Percentiles rank a stretch among this genome's conserved stretches.
phyloP scores from a whole-genome alignment of 2,888 invertebrate genomes.

The Zelleria hepariella region DNA sequence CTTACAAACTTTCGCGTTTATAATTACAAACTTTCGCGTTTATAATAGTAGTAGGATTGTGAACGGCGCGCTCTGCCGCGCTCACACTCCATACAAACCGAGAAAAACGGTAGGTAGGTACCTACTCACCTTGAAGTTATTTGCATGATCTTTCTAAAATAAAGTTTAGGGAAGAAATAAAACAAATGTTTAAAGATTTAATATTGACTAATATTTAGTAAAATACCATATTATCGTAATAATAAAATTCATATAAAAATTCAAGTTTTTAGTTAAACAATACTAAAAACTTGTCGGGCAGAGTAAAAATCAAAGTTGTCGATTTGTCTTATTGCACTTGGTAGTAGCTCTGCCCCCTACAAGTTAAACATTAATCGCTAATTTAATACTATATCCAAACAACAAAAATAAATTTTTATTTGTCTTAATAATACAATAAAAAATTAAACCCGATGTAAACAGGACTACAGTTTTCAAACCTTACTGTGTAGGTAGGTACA shows the following conservation, averaged over 20 bases:
- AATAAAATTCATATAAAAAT: slow-evolving; percentile 72
- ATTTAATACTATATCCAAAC: slow-evolving; percentile 42
- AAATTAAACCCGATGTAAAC: slow-evolving; percentile 32
- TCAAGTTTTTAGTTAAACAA: slow-evolving; percentile 67
- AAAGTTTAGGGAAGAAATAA: slow-evolving; percentile 29
- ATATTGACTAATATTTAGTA: slow-evolving; percentile 71
- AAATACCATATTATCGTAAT: slow-evolving; percentile 65
- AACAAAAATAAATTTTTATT: slow-evolving; percentile 38
- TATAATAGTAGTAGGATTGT: no score
- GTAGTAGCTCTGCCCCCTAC: slow-evolving; percentile 26
- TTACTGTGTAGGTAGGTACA: not conserved
- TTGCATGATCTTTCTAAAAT: not conserved
- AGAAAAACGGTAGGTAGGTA: no score
- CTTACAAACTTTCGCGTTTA: no score
- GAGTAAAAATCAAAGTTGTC: slow-evolving; percentile 4
- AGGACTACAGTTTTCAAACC: slow-evolving; percentile 25
- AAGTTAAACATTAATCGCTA: slow-evolving; percentile 31
- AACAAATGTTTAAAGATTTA: slow-evolving; percentile 58
- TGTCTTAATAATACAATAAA: slow-evolving; percentile 36
- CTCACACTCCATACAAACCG: not conserved
- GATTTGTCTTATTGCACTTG: not conserved
- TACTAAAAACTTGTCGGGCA: slow-evolving; percentile 28
- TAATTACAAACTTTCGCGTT: no score
- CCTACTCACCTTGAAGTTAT: not conserved
- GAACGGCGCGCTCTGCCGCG: no score